Evolutionary conservation across 2,113 vertebrate species (phyloP), one percentile per base, ranked within the genome.

Genomic region (Baryphthengus martii): DNA sequence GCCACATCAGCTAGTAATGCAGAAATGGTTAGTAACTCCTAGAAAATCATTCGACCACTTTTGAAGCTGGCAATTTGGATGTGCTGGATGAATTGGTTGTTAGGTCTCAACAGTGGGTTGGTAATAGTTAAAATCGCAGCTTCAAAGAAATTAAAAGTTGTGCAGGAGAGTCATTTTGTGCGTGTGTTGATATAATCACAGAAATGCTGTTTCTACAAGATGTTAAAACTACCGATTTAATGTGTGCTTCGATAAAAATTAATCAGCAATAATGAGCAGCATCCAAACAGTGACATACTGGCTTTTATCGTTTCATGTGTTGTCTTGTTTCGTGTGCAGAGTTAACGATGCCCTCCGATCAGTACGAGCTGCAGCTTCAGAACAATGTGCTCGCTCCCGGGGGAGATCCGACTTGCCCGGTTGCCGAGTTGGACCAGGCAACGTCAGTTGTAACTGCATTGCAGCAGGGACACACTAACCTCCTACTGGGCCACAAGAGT

Each of bases 321-420:
- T 49, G 35, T 79, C 28, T 56, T 92, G 42, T 67, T 86, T 75
- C 52, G 9, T 65, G 49, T 92, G 4, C 98, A 99, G 99, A 99
- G 70, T 95, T 99, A 50, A 82, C 67, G 5, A 99, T 99, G 99
- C 99, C 99, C 0, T 99, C 98, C 53, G 99, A 99, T 42, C 99
- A 99, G 95, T 99, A 99, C 3, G 98, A 99, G 76, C 98, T 99
- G 70, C 98, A 99, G 96, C 98, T 99, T 40, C 98, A 99, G 96
- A 99, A 99, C 97, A 97, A 97, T 44, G 33, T 98, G 35, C 90
- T 97, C 0, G 89, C 92, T 45, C 90, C 97, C 1, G 88, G 97
- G 62, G 98, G 98, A 93, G 97, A 98, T 84, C 39, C 85, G 0
- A 70, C 96, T 3, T 35, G 78, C 72, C 95, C 98, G 0, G 98